Evolutionary conservation across 2,113 vertebrate genomes (phyloP).

Genomic region (Lampris megalopsis): DNA sequence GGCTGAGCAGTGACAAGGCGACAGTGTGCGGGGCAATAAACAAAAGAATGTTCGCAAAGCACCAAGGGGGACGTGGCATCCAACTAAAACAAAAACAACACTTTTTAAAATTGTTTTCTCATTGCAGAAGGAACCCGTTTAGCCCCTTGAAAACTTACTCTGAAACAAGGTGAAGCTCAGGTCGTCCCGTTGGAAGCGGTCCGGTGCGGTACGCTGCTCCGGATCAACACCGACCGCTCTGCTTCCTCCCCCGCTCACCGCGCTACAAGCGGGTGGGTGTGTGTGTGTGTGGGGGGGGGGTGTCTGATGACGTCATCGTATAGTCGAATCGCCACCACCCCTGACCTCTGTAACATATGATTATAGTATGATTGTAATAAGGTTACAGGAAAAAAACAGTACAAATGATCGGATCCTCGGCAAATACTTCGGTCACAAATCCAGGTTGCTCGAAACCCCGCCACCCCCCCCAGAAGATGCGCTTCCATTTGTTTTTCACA

Average conservation of each 20-base stretch:
- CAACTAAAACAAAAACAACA: slow-evolving; percentile 11
- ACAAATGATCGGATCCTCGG: no score
- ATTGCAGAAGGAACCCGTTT: no score
- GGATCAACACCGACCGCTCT: slow-evolving; percentile 66
- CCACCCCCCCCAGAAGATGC: no score
- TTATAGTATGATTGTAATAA: no score
- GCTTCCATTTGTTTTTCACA: no score
- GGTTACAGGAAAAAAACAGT: no score
- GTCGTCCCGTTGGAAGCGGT: slow-evolving; percentile 38
- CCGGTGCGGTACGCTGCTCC: slow-evolving; percentile 40
- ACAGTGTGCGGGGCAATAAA: background rate
- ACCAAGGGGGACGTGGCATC: slow-evolving; percentile 5
- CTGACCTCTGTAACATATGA: no score
- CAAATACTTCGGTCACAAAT: no score
- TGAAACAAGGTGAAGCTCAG: slow-evolving; percentile 35
- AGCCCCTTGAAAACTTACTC: slow-evolving; percentile 28
- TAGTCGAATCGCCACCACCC: slow-evolving; percentile 9
- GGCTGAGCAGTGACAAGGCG: background rate
- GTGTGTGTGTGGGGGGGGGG: slow-evolving; percentile 45
- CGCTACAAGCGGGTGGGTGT: slow-evolving; percentile 19
- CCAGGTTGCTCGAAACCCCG: no score
- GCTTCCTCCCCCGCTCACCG: slow-evolving; percentile 43
- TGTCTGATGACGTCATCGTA: slow-evolving; percentile 79
- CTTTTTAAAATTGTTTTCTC: background rate
- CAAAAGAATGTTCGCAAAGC: slow-evolving; percentile 14